phyloP scores from a whole-genome alignment of 2,888 invertebrate genomes.

The Euzetes globulus region DNA sequence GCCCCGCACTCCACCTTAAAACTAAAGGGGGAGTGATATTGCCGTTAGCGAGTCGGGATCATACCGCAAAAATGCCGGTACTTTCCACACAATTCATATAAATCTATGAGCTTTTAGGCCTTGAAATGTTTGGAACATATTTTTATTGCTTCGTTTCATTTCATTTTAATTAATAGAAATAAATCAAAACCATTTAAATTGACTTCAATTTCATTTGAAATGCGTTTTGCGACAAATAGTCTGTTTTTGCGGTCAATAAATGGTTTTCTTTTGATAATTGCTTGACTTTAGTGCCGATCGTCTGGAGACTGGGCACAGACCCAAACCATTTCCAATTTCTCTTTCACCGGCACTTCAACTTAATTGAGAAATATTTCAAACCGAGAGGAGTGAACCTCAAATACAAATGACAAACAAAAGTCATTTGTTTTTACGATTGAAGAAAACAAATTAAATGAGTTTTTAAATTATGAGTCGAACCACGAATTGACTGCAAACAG shows the following conservation, averaged over 20 bases:
- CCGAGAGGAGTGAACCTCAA: slow-evolving; percentile 8
- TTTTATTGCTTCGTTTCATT: slow-evolving; percentile 25
- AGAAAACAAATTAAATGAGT: slow-evolving; percentile 15
- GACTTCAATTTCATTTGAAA: slow-evolving; percentile 24
- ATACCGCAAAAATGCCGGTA: slow-evolving; percentile 24
- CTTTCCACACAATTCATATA: slow-evolving; percentile 21
- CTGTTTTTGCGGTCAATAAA: slow-evolving; percentile 23
- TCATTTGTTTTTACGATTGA: slow-evolving; percentile 28
- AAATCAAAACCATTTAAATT: slow-evolving; percentile 32
- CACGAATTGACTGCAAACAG: slow-evolving; percentile 10
- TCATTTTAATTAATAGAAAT: slow-evolving; percentile 32
- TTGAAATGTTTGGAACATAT: slow-evolving; percentile 29
- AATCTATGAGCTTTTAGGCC: slow-evolving; percentile 25
- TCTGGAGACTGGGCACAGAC: neutral
- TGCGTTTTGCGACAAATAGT: slow-evolving; percentile 14
- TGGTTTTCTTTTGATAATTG: slow-evolving; percentile 3
- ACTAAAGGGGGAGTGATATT: slow-evolving; percentile 32
- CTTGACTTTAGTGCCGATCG: neutral
- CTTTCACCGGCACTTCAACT: neutral
- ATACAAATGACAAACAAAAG: slow-evolving; percentile 18
- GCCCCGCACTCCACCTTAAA: slow-evolving; percentile 29
- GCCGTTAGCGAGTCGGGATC: slow-evolving; percentile 30
- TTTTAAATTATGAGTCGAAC: neutral
- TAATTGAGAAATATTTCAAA: slow-evolving; percentile 27
- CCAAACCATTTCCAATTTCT: neutral